Evolutionary conservation across 1,140 invertebrate genomes (phyloP).

Genomic region (Caenorhabditis tropicalis): DNA sequence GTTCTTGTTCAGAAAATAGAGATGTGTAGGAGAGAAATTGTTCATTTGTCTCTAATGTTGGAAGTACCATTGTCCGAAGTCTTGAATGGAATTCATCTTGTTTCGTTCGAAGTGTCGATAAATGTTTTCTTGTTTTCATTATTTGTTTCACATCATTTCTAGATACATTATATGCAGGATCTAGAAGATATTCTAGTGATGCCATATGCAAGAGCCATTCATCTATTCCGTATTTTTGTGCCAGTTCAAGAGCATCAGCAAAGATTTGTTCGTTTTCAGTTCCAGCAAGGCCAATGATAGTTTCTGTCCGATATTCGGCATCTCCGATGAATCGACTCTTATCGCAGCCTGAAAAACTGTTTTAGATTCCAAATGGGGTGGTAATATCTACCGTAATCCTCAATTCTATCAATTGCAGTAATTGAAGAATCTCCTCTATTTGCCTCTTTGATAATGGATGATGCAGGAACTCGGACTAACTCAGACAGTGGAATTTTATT

Average conservation of each 20-base stretch:
- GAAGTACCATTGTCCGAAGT: not conserved
- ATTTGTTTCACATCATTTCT: not conserved
- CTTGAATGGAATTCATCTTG: not conserved
- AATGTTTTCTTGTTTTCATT: constrained; percentile 3
- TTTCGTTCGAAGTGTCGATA: not conserved
- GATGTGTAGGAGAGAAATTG: not conserved
- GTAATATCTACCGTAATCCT: constrained; percentile 30
- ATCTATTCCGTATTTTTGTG: not conserved
- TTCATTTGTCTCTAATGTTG: not conserved
- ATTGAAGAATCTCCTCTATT: not conserved
- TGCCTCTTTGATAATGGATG: not conserved
- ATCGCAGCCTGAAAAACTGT: constrained; percentile 2
- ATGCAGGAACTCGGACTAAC: not conserved
- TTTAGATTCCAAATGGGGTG: too few species aligned
- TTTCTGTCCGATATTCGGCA: not conserved
- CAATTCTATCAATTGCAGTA: constrained; percentile 1
- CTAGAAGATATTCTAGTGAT: not conserved
- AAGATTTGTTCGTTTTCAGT: not conserved
- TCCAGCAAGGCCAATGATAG: not conserved
- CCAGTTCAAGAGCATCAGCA: not conserved
- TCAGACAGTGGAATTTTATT: not conserved
- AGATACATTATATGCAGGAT: not conserved
- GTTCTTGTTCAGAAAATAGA: not conserved
- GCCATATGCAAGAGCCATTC: constrained; percentile 18
- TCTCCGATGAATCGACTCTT: constrained; percentile 20